A percentile compares a stretch with the other conserved stretches of the same genome.
These are phyloP conservation scores for Tipula lateralis DNA, from an alignment of 2,888 invertebrate species.

Conservation along the genomic window DNA sequence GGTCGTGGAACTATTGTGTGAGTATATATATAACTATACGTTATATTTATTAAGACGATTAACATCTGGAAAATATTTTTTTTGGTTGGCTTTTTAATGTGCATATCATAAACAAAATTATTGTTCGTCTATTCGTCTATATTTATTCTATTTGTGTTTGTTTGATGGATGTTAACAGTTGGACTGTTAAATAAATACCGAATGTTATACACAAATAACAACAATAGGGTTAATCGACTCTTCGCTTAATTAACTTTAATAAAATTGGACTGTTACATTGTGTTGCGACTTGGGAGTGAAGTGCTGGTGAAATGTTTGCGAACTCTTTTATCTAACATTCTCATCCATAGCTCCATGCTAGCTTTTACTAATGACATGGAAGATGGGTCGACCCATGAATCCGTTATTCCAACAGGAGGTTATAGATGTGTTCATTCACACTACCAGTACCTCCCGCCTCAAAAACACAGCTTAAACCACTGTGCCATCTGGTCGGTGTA, in stretches of 20 bases:
- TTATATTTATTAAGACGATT: not conserved
- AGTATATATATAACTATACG: not conserved
- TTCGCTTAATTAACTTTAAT: not conserved
- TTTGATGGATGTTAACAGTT: conserved; percentile 19
- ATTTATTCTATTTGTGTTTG: not conserved
- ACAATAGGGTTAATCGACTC: not conserved
- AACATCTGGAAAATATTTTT: not conserved
- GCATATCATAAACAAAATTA: not conserved
- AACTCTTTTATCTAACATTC: not conserved
- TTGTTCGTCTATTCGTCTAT: not conserved
- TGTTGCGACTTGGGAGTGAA: not conserved
- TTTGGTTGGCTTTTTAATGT: not conserved
- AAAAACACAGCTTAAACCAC: no score
- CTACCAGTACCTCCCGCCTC: no score
- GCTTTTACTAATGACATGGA: no score
- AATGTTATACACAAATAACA: not conserved
- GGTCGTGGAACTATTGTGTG: not conserved
- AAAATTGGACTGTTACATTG: not conserved
- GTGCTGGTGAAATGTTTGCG: not conserved
- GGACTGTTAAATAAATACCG: not conserved
- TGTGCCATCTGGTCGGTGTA: no score
- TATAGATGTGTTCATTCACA: no score
- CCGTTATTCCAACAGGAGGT: no score
- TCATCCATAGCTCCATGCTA: no score
- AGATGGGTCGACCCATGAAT: no score